These are phyloP conservation scores for Atractosteus spatula DNA, from an alignment of 2,113 vertebrate genomes.

Conservation along the genomic window DNA sequence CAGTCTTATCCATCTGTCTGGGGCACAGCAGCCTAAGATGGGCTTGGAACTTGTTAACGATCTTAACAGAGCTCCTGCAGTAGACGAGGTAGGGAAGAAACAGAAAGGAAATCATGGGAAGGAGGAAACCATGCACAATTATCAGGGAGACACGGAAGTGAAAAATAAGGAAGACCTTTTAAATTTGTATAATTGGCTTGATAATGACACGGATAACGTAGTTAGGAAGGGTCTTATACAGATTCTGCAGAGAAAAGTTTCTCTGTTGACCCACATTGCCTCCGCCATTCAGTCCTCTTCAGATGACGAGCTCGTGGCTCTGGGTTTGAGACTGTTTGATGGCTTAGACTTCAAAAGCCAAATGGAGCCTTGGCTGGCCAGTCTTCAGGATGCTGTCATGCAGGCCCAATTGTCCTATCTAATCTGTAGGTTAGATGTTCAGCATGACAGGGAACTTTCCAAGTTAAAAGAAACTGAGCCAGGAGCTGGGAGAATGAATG, in stretches of 20 bases:
- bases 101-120: slow-evolving; percentile 4
- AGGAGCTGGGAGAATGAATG: slow-evolving; percentile 6
- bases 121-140: slow-evolving; percentile 18
- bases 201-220: slow-evolving; percentile 40
- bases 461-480: slow-evolving; percentile 24
- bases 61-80: slow-evolving; percentile 11
- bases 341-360: slow-evolving; percentile 16
- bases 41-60: slow-evolving; percentile 6
- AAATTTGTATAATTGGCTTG: slow-evolving; percentile 42
- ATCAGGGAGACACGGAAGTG: slow-evolving; percentile 10
- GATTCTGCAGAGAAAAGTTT: slow-evolving; percentile 45
- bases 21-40: slow-evolving; percentile 14
- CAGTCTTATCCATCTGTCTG: slow-evolving; percentile 26
- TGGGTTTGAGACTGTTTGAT: slow-evolving; percentile 39
- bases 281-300: slow-evolving; percentile 35
- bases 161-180: slow-evolving; percentile 24
- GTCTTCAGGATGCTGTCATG: slow-evolving; percentile 54
- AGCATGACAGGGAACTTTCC: slow-evolving; percentile 34
- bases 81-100: background rate
- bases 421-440: slow-evolving; percentile 45
- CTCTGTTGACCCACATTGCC: slow-evolving; percentile 43
- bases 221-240: slow-evolving; percentile 48
- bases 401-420: slow-evolving; percentile 54
- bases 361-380: slow-evolving; percentile 36
- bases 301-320: slow-evolving; percentile 47